Evolutionary conservation across 2,113 vertebrate genomes (phyloP).

Genomic region (Brachyhypopomus occidentalis): DNA sequence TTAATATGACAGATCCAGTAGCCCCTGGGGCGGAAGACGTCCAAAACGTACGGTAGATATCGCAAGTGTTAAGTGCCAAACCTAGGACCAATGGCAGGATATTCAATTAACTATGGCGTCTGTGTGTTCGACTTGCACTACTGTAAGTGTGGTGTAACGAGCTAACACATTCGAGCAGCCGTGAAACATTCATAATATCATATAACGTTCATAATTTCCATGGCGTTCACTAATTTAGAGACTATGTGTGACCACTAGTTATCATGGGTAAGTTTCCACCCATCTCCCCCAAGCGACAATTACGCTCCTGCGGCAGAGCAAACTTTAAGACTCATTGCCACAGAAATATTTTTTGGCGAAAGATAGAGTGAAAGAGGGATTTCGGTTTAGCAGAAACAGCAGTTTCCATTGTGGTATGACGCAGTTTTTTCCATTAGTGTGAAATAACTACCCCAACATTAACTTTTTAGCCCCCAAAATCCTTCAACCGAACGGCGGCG

Average conservation of each 20-base stretch:
- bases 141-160: too few species aligned
- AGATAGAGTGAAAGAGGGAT: not conserved
- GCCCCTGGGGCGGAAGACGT: too few species aligned
- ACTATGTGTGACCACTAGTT: not conserved
- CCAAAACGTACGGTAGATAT: too few species aligned
- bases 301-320: not conserved
- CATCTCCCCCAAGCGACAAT: constrained; percentile 31
- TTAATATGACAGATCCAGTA: too few species aligned
- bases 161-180: too few species aligned
- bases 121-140: too few species aligned
- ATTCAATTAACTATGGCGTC: too few species aligned
- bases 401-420: not conserved
- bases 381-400: not conserved
- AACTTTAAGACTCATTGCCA: constrained; percentile 1
- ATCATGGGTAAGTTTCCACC: constrained; percentile 6
- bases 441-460: not conserved
- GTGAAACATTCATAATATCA: not conserved
- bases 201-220: too few species aligned
- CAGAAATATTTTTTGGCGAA: not conserved
- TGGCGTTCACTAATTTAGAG: too few species aligned
- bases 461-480: not conserved
- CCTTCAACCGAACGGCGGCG: not conserved
- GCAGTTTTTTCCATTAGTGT: constrained; percentile 10
- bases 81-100: too few species aligned
- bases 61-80: too few species aligned